Evolutionary conservation across 2,888 invertebrate genomes (phyloP), one percentile per base, ranked within the genome.

Genomic region (Rhagophthalmus giganteus): DNA sequence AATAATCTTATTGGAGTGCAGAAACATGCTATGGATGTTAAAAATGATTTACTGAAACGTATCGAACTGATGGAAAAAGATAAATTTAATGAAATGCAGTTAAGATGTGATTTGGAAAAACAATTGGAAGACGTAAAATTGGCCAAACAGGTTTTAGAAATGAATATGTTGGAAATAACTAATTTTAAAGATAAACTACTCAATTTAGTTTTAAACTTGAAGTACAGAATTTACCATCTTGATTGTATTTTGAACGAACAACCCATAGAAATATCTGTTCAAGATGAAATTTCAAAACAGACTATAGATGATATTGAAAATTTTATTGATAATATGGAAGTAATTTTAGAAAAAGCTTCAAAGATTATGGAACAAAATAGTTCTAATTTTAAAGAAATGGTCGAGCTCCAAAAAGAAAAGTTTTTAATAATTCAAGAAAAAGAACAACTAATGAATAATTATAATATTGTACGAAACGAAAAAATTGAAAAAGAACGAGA

Each of bases 391-490:
- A 51, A 59, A 33, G 35, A 37, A 26, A 46, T 55, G 2, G 14
- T 41, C 51, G 55, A 31, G 45, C 26, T 15, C 37, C 70, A 5
- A 31, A 61, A 35, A 50, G 57, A 67, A 62, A 60, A 61, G 54
- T 10, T 51, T 53, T n/a, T 24, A 14, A 38, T 59, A 41, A 32
- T 30, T 9, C 20, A 50, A 15, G 59, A 49, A 44, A 58, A 49
- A 42, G 30, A 49, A 5, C 35, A 53, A 9, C 39, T 60, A 13
- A 20, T 51, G 2, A 67, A 70, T 50, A 66, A 63, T 54, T 62
- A 74, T 3, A 64, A 64, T 1, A 67, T 69, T 46, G 65, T 71
- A 25, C 51, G 71, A 14, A 47, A 66, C 0, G 70, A 72, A 60
- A 71, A 72, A 45, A 32, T 38, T 8, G 25, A 16, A 25, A 13